Conservation (phyloP, 1,140 invertebrate species). For the Brachionus rotundiformis region DNA sequence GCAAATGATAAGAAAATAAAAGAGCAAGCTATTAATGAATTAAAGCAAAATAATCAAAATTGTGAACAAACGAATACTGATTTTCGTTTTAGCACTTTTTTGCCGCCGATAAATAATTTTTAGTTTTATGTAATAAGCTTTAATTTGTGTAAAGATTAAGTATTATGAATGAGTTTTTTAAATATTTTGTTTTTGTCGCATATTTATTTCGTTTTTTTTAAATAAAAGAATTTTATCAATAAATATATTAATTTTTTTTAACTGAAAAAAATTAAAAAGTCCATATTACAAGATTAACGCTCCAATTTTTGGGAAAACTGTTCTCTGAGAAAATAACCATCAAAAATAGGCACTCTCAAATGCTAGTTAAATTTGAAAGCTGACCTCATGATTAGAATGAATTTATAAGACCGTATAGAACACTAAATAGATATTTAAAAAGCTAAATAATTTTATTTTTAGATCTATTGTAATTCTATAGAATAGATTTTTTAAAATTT, state of each 20-base stretch:
- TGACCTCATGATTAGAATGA: too few species aligned
- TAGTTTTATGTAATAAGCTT: conserved; percentile 6
- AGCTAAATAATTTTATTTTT: too few species aligned
- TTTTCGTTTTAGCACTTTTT: conserved; percentile 48
- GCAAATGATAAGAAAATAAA: background rate
- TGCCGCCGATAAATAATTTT: conserved; percentile 36
- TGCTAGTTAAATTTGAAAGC: too few species aligned
- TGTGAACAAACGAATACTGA: conserved; percentile 1
- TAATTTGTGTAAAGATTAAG: conserved; percentile 16
- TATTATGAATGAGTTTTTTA: conserved; percentile 27
- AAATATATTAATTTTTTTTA: background rate
- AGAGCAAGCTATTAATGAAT: background rate
- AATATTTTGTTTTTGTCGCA: conserved; percentile 18
- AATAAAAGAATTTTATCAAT: background rate
- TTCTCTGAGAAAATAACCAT: too few species aligned
- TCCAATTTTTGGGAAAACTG: too few species aligned
- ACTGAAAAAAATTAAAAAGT: too few species aligned
- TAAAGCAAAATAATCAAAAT: background rate
- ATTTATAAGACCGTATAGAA: too few species aligned
- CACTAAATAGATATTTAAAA: too few species aligned
- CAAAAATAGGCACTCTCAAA: too few species aligned
- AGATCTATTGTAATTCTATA: too few species aligned
- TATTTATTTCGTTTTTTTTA: conserved; percentile 31
- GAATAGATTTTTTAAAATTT: too few species aligned
- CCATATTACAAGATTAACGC: too few species aligned